phyloP scores from a whole-genome alignment of 2,797 vertebrate species.

The Salarias fasciatus region DNA sequence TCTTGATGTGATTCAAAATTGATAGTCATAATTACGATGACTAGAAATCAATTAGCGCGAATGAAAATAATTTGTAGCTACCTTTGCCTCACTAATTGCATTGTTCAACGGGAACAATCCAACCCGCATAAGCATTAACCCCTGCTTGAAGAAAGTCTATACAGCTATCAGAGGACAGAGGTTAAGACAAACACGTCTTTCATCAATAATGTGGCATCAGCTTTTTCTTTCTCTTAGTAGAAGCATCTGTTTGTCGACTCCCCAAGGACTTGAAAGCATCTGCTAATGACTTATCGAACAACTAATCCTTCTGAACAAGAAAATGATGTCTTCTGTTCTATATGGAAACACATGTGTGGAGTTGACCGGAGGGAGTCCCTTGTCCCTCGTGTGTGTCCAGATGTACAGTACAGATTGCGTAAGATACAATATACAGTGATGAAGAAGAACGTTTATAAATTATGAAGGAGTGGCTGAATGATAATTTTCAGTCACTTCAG shows the following conservation, averaged over 20 bases:
- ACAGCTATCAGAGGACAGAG: conserved; percentile 59
- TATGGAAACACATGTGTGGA: conserved; percentile 2
- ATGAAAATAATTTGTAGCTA: conserved; percentile 74
- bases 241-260: conserved; percentile 40
- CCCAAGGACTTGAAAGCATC: conserved; percentile 25
- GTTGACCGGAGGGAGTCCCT: conserved; percentile 10
- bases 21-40: conserved; percentile 80
- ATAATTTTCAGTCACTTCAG: no score
- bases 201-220: conserved; percentile 50
- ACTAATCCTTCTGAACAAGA: conserved; percentile 25
- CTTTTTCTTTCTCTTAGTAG: conserved; percentile 37
- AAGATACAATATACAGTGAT: no score
- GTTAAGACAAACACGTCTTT: conserved; percentile 59
- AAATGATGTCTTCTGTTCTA: conserved; percentile 1
- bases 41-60: conserved; percentile 77
- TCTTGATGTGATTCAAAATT: conserved; percentile 71
- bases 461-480: no score
- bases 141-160: conserved; percentile 71
- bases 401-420: no score
- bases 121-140: conserved; percentile 69
- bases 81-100: conserved; percentile 71
- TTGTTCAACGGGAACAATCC: conserved; percentile 70
- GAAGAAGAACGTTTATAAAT: no score
- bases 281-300: conserved; percentile 42
- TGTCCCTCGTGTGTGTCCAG: neutral